Conservation (phyloP, 2,888 invertebrate genomes). For the Buathra laborator region DNA sequence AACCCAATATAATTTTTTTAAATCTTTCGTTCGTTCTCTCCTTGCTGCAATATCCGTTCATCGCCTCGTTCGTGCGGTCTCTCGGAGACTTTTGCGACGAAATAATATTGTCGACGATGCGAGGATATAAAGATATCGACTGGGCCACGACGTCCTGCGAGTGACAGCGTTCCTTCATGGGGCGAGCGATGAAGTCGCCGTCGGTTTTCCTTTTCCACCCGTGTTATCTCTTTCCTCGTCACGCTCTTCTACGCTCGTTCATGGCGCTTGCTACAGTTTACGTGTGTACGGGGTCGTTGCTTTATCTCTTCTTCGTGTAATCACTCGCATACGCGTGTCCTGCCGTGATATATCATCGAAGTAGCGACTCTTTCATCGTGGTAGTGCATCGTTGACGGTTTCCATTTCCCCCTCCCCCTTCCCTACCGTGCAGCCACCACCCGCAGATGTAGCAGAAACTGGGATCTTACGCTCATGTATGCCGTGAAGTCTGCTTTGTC, state of each 20-base stretch:
- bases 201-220: slow-evolving; percentile 55
- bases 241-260: slow-evolving; percentile 36
- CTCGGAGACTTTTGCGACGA: slow-evolving; percentile 67
- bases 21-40: slow-evolving; percentile 10
- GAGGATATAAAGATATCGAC: slow-evolving; percentile 81
- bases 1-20: neutral
- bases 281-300: slow-evolving; percentile 10
- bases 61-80: slow-evolving; percentile 19
- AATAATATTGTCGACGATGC: slow-evolving; percentile 80
- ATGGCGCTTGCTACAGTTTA: slow-evolving; percentile 21
- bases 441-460: slow-evolving; percentile 25
- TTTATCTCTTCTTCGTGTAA: slow-evolving; percentile 64
- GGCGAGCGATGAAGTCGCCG: slow-evolving; percentile 72
- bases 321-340: slow-evolving; percentile 59
- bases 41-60: slow-evolving; percentile 54
- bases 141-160: slow-evolving; percentile 74
- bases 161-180: slow-evolving; percentile 79
- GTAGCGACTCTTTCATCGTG: slow-evolving; percentile 28
- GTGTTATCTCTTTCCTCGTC: slow-evolving; percentile 57
- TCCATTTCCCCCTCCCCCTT: slow-evolving; percentile 43
- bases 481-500: slow-evolving; percentile 25
- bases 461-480: slow-evolving; percentile 45
- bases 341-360: slow-evolving; percentile 52
- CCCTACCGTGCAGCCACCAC: no score
- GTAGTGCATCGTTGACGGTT: slow-evolving; percentile 55